A percentile compares a stretch with the other conserved stretches of the same genome.
phyloP scores from a whole-genome alignment of 2,113 vertebrate species.

The Calidris pygmaea region DNA sequence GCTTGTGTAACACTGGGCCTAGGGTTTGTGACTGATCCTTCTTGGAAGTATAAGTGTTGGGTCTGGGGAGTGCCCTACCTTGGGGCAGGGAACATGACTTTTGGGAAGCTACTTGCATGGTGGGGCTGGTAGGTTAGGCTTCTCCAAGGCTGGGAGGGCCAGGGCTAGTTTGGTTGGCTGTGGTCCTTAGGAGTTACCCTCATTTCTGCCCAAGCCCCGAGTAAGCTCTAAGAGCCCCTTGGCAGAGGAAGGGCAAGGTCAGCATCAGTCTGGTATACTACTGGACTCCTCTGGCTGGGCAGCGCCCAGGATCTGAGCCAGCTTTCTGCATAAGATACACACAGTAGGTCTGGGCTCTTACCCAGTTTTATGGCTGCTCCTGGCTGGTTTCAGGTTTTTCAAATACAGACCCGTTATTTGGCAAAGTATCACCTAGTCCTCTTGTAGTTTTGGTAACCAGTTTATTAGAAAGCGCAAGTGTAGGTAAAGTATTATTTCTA shows the following conservation, averaged over 20 bases:
- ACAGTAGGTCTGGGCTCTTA: background rate
- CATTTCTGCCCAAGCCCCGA: background rate
- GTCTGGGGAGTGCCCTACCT: background rate
- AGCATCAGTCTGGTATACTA: background rate
- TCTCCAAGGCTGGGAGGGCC: background rate
- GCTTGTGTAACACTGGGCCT: background rate
- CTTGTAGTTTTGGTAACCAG: background rate
- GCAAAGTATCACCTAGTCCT: background rate
- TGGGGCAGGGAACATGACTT: accelerated
- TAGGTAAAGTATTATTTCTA: background rate
- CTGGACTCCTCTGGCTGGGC: background rate
- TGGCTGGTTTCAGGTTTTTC: background rate
- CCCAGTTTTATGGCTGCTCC: background rate
- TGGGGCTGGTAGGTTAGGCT: background rate
- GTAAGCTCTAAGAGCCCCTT: background rate
- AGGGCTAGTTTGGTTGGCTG: background rate
- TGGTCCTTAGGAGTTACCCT: background rate
- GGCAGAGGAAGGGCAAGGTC: background rate
- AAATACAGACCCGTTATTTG: accelerated
- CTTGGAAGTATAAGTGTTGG: background rate
- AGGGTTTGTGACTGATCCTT: background rate
- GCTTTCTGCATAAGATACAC: background rate
- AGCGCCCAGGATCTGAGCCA: background rate
- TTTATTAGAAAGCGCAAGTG: accelerated
- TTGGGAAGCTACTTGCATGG: background rate